Evolutionary conservation across 2,797 vertebrate genomes (phyloP), one percentile per base, ranked within the genome.

Genomic region (Bufotes viridis): DNA sequence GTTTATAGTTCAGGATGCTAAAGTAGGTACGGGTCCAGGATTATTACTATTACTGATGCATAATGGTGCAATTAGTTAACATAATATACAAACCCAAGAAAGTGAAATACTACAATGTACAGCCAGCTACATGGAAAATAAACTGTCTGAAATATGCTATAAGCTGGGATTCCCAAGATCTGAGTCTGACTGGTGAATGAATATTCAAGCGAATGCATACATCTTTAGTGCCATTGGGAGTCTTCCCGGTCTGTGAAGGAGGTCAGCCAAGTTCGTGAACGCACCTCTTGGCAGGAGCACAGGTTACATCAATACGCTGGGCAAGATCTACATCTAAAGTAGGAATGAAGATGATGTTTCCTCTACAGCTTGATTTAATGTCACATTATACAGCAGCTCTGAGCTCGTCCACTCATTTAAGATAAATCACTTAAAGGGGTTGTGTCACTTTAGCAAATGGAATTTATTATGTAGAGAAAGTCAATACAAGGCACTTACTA

Each of bases 171-270:
- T 84, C 53, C 82, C 26, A 34, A 74, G 29, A 84, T n/a, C 57
- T 20, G 72, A 22, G 26, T 14, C 55, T 34, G 67, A 7, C 51
- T 3, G 55, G 51, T 70, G 81, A 83, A 83, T 57, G 8, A 72
- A 72, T 15, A 74, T 42, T 84, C 57, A 57, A 34, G 70, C 15
- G 58, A 60, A 58, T 84, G 13, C 82, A 72, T 84, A 58, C 67
- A 74, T 70, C 82, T 84, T 49, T 26, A 67, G 42, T 74, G 82
- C 82, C 65, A 57, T n/a, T 42, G 67, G 81, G 81, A 82, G 53
- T 49, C 69, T 65, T 67, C 61, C 14, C 24, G 8, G 63, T 29
- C 42, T 82, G 65, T 12, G 13, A 74, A 55, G 55, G 20, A 72
- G 82, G 82, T 74, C 67, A 60, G 51, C 49, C 61, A 65, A 63